These are phyloP conservation scores for Coleophora deauratella DNA, from an alignment of 2,888 invertebrate genomes.

Conservation along the genomic window DNA sequence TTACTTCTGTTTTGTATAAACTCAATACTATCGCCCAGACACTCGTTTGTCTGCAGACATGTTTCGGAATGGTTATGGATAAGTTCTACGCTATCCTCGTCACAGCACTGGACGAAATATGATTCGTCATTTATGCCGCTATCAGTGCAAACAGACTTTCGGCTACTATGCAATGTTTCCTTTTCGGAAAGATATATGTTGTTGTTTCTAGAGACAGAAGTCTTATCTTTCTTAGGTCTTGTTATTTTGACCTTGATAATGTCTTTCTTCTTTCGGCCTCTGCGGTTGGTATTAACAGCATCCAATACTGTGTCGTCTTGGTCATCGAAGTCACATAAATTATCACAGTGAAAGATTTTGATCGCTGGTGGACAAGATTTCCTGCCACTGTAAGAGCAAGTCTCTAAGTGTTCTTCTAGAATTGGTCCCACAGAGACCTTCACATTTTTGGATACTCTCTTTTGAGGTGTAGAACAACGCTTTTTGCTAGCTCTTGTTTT, in stretches of 20 bases:
- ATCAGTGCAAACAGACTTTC: constrained; percentile 30
- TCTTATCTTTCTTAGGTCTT: constrained; percentile 29
- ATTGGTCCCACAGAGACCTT: constrained; percentile 24
- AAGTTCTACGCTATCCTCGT: constrained; percentile 42
- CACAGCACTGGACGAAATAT: constrained; percentile 22
- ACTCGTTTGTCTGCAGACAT: constrained; percentile 50
- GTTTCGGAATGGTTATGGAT: constrained; percentile 66
- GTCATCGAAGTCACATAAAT: constrained; percentile 9
- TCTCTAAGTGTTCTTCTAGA: constrained; percentile 43
- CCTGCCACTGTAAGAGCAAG: constrained; percentile 33
- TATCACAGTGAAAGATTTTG: constrained; percentile 18
- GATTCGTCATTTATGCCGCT: constrained; percentile 46
- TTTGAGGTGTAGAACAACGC: constrained; percentile 48
- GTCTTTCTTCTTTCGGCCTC: constrained; percentile 42
- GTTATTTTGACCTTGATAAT: constrained; percentile 60
- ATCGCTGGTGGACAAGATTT: constrained; percentile 46
- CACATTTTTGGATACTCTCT: constrained; percentile 25
- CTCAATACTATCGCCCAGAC: constrained; percentile 44
- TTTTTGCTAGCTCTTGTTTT: constrained; percentile 26
- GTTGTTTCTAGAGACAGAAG: not conserved
- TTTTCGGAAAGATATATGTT: not conserved
- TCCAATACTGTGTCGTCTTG: constrained; percentile 13
- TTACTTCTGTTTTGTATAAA: constrained; percentile 32
- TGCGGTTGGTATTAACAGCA: constrained; percentile 18
- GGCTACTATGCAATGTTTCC: constrained; percentile 3